phyloP scores from a whole-genome alignment of 2,797 vertebrate species.

The Myotis findleyi region DNA sequence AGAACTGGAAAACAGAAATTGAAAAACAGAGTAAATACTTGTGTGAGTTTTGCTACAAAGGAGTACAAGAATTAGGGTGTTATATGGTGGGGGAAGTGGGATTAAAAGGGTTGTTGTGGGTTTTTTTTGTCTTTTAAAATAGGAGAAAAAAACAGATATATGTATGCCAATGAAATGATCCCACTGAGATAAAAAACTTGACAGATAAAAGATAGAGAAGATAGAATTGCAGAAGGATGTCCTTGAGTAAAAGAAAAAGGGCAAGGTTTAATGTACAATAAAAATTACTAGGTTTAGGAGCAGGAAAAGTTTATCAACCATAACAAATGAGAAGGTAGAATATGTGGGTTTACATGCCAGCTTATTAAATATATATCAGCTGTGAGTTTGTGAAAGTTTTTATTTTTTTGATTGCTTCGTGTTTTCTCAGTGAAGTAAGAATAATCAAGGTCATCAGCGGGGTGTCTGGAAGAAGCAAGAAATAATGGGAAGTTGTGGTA shows the following conservation, averaged over 20 bases:
- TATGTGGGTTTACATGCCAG: background rate
- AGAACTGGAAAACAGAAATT: background rate
- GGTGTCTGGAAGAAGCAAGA: background rate
- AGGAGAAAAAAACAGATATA: background rate
- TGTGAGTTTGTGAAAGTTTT: background rate
- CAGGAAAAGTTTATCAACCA: background rate
- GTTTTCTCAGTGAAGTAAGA: conserved; percentile 26
- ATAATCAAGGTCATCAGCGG: background rate
- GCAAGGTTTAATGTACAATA: background rate
- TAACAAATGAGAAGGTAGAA: background rate
- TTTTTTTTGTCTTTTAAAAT: background rate
- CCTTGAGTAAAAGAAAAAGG: background rate
- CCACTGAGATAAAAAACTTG: background rate
- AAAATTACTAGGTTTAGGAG: background rate
- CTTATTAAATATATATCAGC: background rate
- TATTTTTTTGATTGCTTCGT: background rate
- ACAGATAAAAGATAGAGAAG: background rate
- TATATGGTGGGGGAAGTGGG: background rate
- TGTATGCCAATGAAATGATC: background rate
- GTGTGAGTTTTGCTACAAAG: background rate
- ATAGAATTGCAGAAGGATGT: background rate
- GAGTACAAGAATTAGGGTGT: background rate
- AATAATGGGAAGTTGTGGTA: background rate
- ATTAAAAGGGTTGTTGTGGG: background rate
- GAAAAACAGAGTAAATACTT: background rate